Base-by-base conservation (phyloP, 2,888 invertebrate species). In the Caenorhabditis sp. region DNA sequence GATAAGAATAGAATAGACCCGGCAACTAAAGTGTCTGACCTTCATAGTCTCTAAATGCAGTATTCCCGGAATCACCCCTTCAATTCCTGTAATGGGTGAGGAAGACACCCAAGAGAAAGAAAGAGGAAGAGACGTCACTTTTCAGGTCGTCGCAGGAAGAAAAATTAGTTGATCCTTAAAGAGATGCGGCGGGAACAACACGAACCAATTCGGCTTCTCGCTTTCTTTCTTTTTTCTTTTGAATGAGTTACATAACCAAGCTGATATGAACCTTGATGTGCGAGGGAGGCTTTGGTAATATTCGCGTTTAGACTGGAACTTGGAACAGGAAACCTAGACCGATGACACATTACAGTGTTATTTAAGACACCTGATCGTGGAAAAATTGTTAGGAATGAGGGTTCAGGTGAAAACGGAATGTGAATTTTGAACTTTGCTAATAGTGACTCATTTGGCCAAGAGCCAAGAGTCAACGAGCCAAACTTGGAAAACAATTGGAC, bases 81-180 rank as follows among this genome's bases (percentile, higher is more conserved):
- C 50, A 60, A 70, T 70, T 70, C 37, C 50, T 50, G 51, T 61
- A 37, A 26, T 22, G 37, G 35, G 37, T 60, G 22, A 35, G 28
- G 37, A 68, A 37, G 50, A 50, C 18, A n/a, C n/a, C n/a, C n/a
- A n/a, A n/a, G n/a, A n/a, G n/a, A n/a, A n/a, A n/a, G n/a, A n/a
- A n/a, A n/a, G 47, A 50, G 35, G 40, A 51, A 8, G 53, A 55
- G 53, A 70, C 61, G 70, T 70, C 70, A 70, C 28, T 51, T 26
- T 51, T 32, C 26, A 22, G 61, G 44, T 51, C 60, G 60, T 15
- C 20, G 44, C 26, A n/a, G 13, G 40, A 60, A 69, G 51, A 50
- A 35, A 61, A 70, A 61, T 70, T 61, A 51, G 70, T 61, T 70
- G 51, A 70, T 70, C 70, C 70, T 20, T 28, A 40, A 44, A 15